Evolutionary conservation across 2,113 vertebrate genomes (phyloP).

Genomic region (Otocyon megalotis): DNA sequence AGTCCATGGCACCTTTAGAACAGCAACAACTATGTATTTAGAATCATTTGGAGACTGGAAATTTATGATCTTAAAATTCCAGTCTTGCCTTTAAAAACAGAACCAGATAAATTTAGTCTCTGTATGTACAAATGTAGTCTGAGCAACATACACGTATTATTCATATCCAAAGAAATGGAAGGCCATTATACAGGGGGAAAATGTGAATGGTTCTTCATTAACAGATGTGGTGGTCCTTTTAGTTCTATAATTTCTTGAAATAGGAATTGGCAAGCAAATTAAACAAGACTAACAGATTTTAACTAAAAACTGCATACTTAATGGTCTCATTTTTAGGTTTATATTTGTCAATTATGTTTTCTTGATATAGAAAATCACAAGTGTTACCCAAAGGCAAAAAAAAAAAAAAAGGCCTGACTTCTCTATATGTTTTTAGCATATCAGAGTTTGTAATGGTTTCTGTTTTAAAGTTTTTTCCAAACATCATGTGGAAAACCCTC

Average conservation of each 20-base stretch:
- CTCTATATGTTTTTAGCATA: constrained; percentile 8
- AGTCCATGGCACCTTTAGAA: constrained; percentile 14
- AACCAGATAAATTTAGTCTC: constrained; percentile 56
- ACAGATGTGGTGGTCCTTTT: not conserved
- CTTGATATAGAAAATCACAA: constrained; percentile 50
- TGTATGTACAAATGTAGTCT: constrained; percentile 24
- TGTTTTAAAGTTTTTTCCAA: constrained; percentile 48
- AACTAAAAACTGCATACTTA: constrained; percentile 43
- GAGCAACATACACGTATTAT: not conserved
- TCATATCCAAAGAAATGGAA: constrained; percentile 49
- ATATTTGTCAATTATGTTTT: constrained; percentile 39
- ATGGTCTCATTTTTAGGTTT: constrained; percentile 40
- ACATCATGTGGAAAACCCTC: not conserved
- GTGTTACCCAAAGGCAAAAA: not conserved
- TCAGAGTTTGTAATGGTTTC: constrained; percentile 10
- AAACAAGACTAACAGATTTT: constrained; percentile 52
- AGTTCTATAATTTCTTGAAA: constrained; percentile 58
- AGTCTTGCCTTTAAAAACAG: constrained; percentile 52
- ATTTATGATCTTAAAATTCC: constrained; percentile 57
- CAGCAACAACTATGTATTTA: constrained; percentile 32
- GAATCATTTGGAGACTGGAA: constrained; percentile 27
- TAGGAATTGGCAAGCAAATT: not conserved
- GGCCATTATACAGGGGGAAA: not conserved
- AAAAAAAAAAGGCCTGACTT: not conserved
- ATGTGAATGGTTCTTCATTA: not conserved